Evolutionary conservation across 1,140 invertebrate species (phyloP).

Genomic region (Sitobion miscanthi): DNA sequence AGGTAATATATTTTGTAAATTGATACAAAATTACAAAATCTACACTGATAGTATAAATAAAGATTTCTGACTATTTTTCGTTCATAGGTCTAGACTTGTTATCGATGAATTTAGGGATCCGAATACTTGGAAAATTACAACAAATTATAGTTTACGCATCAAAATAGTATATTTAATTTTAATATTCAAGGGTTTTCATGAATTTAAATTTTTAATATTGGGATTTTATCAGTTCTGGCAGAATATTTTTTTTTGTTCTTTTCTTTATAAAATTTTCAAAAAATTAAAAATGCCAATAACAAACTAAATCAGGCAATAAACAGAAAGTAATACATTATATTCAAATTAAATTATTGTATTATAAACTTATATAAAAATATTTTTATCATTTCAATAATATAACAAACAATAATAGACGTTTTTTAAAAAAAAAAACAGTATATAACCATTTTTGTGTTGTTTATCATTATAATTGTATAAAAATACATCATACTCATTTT

Average conservation of each 20-base stretch:
- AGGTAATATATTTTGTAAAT: neutral
- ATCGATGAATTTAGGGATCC: neutral
- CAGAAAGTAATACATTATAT: neutral
- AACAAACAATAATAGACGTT: neutral
- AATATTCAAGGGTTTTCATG: too few relatives aligned
- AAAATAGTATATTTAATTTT: too few relatives aligned
- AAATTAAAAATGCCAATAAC: too few relatives aligned
- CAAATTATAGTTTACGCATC: neutral
- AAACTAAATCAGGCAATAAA: too few relatives aligned
- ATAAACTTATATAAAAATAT: neutral
- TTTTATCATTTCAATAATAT: neutral
- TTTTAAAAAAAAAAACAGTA: neutral
- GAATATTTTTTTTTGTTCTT: neutral
- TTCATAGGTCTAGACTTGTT: neutral
- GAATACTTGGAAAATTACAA: neutral
- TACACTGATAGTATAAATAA: neutral
- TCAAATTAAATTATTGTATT: neutral
- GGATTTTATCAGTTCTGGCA: too few relatives aligned
- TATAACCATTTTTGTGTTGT: too few relatives aligned
- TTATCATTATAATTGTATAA: too few relatives aligned
- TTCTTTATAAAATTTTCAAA: neutral
- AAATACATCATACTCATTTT: too few relatives aligned
- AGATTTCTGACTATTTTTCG: neutral
- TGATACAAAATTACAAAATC: neutral
- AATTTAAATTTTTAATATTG: too few relatives aligned